Conservation (phyloP, 2,797 vertebrate genomes). For the Setipinna tenuifilis region DNA sequence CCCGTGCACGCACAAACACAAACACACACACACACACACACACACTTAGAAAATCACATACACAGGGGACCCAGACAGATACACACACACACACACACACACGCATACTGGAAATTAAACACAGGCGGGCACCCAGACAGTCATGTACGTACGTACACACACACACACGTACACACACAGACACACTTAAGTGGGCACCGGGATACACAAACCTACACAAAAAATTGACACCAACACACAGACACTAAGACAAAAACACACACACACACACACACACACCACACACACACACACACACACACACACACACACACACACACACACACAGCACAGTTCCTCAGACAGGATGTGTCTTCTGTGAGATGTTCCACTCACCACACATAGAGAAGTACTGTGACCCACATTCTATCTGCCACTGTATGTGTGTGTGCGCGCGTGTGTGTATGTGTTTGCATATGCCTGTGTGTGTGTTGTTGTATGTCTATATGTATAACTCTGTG, state of each 20-base stretch:
- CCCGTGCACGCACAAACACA: slow-evolving; percentile 1
- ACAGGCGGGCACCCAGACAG: not conserved
- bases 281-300: not conserved
- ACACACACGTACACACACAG: not conserved
- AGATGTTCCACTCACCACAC: not conserved
- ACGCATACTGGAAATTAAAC: not conserved
- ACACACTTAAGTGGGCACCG: not conserved
- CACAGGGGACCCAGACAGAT: too few species aligned
- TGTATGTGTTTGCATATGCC: too few species aligned
- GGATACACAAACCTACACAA: not conserved
- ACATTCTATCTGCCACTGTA: not conserved
- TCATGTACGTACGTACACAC: not conserved
- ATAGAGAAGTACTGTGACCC: not conserved
- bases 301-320: slow-evolving; percentile 9
- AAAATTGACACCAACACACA: not conserved
- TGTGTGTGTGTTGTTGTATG: not conserved
- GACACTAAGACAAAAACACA: not conserved
- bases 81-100: too few species aligned
- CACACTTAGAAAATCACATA: not conserved
- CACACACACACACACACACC: not conserved
- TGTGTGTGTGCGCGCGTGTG: not conserved
- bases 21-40: slow-evolving; percentile 14
- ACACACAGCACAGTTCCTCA: not conserved
- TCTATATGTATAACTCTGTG: too few species aligned
- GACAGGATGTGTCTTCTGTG: not conserved